These are phyloP conservation scores for Adineta ricciae DNA, from an alignment of 2,888 invertebrate genomes.

Conservation along the genomic window DNA sequence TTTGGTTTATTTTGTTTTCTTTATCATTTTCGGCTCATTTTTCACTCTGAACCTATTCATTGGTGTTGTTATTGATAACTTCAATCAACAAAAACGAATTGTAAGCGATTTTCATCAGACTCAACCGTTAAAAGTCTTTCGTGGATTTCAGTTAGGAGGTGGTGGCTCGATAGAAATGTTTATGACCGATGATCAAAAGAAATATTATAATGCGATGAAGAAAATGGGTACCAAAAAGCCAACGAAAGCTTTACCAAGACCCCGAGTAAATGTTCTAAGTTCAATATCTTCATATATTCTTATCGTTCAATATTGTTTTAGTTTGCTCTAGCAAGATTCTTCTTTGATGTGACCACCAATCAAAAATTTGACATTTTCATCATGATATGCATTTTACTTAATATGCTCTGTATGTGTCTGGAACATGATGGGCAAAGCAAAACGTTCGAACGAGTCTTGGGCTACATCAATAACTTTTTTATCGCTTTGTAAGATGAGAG, in stretches of 20 bases:
- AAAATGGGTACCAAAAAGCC: constrained; percentile 98
- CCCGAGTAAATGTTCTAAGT: constrained; percentile 60
- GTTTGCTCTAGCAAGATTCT: constrained; percentile 53
- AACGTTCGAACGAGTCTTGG: constrained; percentile 57
- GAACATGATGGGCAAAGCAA: constrained; percentile 82
- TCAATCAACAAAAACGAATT: constrained; percentile 98
- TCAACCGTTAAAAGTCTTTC: too few relatives aligned
- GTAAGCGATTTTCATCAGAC: too few relatives aligned
- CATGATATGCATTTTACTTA: constrained; percentile 94
- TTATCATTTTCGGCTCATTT: constrained; percentile 97
- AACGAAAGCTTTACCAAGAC: constrained; percentile 90
- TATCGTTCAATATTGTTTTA: constrained; percentile 3
- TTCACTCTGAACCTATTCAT: constrained; percentile 98
- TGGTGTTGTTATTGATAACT: constrained; percentile 99
- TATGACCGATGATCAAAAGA: constrained; percentile 99
- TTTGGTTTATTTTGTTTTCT: constrained; percentile 78
- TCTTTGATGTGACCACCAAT: constrained; percentile 92
- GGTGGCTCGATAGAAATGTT: constrained; percentile 70
- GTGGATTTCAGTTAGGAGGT: constrained; percentile 14
- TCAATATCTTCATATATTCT: background rate
- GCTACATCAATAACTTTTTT: constrained; percentile 89
- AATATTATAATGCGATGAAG: constrained; percentile 99
- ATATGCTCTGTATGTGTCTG: constrained; percentile 96
- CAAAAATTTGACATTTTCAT: constrained; percentile 99
- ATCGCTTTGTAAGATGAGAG: constrained; percentile 68